Evolutionary conservation across 2,888 invertebrate genomes (phyloP).

Genomic region (Drosophila demipolita): DNA sequence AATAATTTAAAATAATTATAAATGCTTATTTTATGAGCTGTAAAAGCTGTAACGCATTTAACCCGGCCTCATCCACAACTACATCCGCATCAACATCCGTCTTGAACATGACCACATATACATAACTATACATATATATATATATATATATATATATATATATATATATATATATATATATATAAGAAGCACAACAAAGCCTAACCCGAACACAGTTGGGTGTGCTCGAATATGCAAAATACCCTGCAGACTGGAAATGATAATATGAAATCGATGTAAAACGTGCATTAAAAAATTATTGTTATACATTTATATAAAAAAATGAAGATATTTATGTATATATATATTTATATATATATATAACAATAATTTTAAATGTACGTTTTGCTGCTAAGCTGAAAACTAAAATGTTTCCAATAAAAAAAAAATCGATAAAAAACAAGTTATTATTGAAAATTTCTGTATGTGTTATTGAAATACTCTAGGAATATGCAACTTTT

Average conservation of each 20-base stretch:
- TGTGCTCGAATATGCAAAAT: too few species aligned
- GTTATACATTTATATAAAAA: too few species aligned
- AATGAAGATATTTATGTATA: too few species aligned
- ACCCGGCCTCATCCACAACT: conserved; percentile 10
- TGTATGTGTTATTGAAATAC: neutral
- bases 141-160: neutral
- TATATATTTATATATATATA: neutral
- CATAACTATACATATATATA: neutral
- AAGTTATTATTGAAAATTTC: neutral
- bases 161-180: neutral
- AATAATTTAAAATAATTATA: conserved; percentile 80
- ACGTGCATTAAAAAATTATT: too few species aligned
- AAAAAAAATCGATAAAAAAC: neutral
- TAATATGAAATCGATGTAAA: too few species aligned
- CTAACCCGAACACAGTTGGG: neutral
- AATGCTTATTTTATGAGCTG: conserved; percentile 77
- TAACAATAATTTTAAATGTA: neutral
- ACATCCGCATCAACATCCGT: conserved; percentile 10
- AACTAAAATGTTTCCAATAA: neutral
- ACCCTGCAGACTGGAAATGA: too few species aligned
- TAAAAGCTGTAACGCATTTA: conserved; percentile 24
- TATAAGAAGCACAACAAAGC: too few species aligned
- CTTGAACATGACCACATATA: neutral
- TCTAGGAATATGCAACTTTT: neutral
- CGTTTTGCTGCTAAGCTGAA: neutral